Base-by-base conservation (phyloP, 2,888 invertebrate species). In the Polyommatus icarus region DNA sequence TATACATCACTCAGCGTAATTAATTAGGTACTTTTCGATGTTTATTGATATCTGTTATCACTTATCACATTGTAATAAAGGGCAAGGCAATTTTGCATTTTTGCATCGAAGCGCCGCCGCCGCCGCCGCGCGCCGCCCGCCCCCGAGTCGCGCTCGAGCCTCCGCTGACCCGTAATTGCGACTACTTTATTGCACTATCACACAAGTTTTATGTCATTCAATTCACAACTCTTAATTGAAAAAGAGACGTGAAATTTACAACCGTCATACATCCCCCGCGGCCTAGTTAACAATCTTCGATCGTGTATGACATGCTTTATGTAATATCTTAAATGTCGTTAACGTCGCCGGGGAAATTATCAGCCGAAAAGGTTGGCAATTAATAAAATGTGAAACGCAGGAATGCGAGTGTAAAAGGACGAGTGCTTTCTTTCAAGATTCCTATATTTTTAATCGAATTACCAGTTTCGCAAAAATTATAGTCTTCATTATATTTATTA, bases 181-280 rank as follows among this genome's bases (percentile, higher is more conserved):
- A 87, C 89, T 90, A 91, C 89, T 92, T 93, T 91, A 93, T 92
- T 89, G 88, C 93, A 89, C 90, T 88, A 89, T 89, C 89, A 87
- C 88, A 89, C 87, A 90, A 89, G 91, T 92, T 92, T 93, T 92
- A 93, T 92, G 91, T 90, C 90, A 91, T 93, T 91, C 91, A 91
- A 92, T 92, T 88, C 88, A 87, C 88, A 89, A 89, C 87, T 90
- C 91, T 91, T 92, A 92, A 93, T 93, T 92, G 93, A 92, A 92
- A 91, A 91, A 92, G 90, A 87, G 90, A 90, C 89, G 87, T 87
- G 89, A 90, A 91, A 91, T 92, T 92, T 92, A 93, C 91, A 89
- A 90, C 89, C 86, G 84, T 89, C 89, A 90, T 92, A 90, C 87
- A 84, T 90, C 91, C 87, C 88, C 88, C 86, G 86, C 85, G 87